phyloP scores from a whole-genome alignment of 1,140 invertebrate species.

The Pentalonia nigronervosa region DNA sequence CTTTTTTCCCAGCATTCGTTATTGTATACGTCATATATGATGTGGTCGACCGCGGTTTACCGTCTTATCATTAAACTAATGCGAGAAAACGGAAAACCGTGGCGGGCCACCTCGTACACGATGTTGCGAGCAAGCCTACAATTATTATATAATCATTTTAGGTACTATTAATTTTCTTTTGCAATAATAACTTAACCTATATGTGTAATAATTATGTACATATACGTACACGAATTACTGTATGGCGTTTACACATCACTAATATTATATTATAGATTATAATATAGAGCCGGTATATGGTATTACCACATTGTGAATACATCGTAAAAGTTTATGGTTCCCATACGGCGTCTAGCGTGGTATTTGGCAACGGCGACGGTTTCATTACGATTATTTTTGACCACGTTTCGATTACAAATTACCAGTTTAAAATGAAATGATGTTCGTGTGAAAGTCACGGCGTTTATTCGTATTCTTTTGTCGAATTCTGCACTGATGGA shows the following conservation, averaged over 20 bases:
- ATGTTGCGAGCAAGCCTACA: no score
- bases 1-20: no score
- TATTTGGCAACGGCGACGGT: not conserved
- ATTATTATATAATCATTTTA: not conserved
- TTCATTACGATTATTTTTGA: not conserved
- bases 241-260: no score
- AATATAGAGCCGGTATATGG: not conserved
- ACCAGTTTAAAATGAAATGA: conserved; percentile 4
- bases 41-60: not conserved
- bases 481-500: not conserved
- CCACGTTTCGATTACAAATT: conserved; percentile 27
- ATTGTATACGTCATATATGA: no score
- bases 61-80: not conserved
- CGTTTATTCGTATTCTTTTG: not conserved
- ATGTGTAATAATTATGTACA: no score
- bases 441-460: not conserved
- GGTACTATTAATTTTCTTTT: not conserved
- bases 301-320: not conserved
- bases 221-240: no score
- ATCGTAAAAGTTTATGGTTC: not conserved
- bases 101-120: no score
- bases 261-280: no score
- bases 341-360: not conserved
- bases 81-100: not conserved
- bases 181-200: no score